Evolutionary conservation across 2,888 invertebrate genomes (phyloP).

Genomic region (Cephus spinipes): DNA sequence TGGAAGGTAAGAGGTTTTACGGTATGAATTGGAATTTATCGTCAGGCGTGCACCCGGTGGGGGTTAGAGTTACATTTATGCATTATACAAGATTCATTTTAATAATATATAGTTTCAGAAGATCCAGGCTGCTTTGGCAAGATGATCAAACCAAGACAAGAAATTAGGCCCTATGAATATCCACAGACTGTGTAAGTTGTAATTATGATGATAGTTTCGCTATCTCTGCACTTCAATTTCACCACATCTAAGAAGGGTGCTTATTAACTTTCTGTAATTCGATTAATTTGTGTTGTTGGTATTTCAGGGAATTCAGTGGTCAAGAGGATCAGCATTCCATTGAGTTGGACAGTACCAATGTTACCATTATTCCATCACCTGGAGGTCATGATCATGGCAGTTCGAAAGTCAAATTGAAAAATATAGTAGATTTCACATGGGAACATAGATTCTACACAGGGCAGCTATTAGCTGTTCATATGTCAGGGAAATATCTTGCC

Average conservation of each 20-base stretch:
- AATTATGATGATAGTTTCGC: background rate
- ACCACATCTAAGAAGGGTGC: background rate
- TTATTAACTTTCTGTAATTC: background rate
- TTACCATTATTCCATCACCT: constrained; percentile 77
- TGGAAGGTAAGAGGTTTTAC: constrained; percentile 32
- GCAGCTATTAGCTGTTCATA: constrained; percentile 88
- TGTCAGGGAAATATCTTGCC: constrained; percentile 86
- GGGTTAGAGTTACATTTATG: constrained; percentile 38
- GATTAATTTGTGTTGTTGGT: background rate
- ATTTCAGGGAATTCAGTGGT: constrained; percentile 70
- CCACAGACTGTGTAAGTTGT: constrained; percentile 48
- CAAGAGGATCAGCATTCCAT: constrained; percentile 72
- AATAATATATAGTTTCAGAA: constrained; percentile 27
- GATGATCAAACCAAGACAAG: constrained; percentile 44
- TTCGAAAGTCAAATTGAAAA: constrained; percentile 90
- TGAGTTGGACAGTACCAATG: constrained; percentile 73
- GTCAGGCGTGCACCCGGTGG: constrained; percentile 41
- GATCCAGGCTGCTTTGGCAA: constrained; percentile 25
- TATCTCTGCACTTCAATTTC: background rate
- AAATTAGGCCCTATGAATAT: constrained; percentile 36
- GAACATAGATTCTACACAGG: constrained; percentile 89
- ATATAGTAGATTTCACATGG: constrained; percentile 94
- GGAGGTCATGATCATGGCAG: constrained; percentile 84
- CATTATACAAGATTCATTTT: background rate
- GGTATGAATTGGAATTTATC: constrained; percentile 4